Evolutionary conservation across 2,113 vertebrate genomes (phyloP).

Genomic region (Symphodus melops): DNA sequence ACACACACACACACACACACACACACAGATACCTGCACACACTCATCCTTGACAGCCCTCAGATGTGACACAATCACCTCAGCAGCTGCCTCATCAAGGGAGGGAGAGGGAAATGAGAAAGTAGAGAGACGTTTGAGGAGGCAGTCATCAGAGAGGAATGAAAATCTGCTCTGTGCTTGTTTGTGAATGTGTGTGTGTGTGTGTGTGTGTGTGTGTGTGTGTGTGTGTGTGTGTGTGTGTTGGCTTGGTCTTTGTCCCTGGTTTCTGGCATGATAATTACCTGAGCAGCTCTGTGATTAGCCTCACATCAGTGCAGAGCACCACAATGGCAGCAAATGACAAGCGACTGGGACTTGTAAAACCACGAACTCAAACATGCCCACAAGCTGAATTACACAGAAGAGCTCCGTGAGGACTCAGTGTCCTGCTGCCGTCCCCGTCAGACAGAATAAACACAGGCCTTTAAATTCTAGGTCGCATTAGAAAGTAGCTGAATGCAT

Average conservation of each 20-base stretch:
- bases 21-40: slow-evolving; percentile 1
- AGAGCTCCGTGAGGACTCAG: not conserved
- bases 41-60: slow-evolving; percentile 12
- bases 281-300: slow-evolving; percentile 50
- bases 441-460: slow-evolving; percentile 3
- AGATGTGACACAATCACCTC: slow-evolving; percentile 50
- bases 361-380: slow-evolving; percentile 4
- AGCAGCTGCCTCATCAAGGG: slow-evolving; percentile 32
- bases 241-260: slow-evolving; percentile 10
- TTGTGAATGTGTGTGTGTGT: slow-evolving; percentile 2
- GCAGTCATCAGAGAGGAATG: slow-evolving; percentile 36
- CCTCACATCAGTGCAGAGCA: slow-evolving; percentile 27
- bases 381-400: not conserved
- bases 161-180: not conserved
- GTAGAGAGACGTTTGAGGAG: slow-evolving; percentile 32
- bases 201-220: not conserved
- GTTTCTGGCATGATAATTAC: slow-evolving; percentile 55
- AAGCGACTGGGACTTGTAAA: slow-evolving; percentile 36
- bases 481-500: no score
- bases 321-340: slow-evolving; percentile 27
- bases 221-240: slow-evolving; percentile 1
- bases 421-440: not conserved
- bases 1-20: slow-evolving; percentile 31
- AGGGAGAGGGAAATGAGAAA: slow-evolving; percentile 22
- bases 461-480: not conserved